Evolutionary conservation across 2,888 invertebrate species (phyloP), one percentile per base, ranked within the genome.

Genomic region (Dorcus hopei): DNA sequence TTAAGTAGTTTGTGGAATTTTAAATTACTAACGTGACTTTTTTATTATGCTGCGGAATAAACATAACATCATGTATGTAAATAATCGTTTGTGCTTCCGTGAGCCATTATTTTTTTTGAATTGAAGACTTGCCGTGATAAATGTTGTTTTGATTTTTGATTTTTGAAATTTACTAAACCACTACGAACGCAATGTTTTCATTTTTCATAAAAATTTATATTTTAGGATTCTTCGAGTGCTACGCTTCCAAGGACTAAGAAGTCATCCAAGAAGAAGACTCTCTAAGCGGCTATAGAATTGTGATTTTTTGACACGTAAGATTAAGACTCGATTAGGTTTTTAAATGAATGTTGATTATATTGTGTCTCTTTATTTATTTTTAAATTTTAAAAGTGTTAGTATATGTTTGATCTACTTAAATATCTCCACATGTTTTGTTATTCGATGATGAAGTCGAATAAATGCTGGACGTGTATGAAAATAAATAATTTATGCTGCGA

Each of bases 201-300:
- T 38, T 40, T 51, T 56, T 38, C 14, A 51, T 51, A 23, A 43
- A 49, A 38, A 50, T 57, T 64, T 58, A 47, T 62, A 54, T 51
- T 85, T 72, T 83, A 87, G 87, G 85, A 86, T 76, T 80, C 83
- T 79, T 80, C 83, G 80, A 85, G 84, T 77, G 87, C 88, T 74
- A 89, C 89, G 68, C 82, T 90, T 68, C 89, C 89, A 68, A 85
- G 89, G 77, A 85, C 83, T 81, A 88, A 88, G 82, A 88, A 88
- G 26, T 33, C 26, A 79, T 78, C 86, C 62, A 89, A 89, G 83
- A 87, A 89, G 82, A 88, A 88, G 82, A 85, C 78, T 55, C 58
- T 76, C 53, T 77, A 70, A 74, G 62, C 47, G 39, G 55, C 38
- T 33, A 14, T 14, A 42, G 11, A 11, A 54, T 54, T 52, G 50